These are phyloP conservation scores for Python bivittatus DNA, from an alignment of 2,113 vertebrate genomes.

Conservation along the genomic window DNA sequence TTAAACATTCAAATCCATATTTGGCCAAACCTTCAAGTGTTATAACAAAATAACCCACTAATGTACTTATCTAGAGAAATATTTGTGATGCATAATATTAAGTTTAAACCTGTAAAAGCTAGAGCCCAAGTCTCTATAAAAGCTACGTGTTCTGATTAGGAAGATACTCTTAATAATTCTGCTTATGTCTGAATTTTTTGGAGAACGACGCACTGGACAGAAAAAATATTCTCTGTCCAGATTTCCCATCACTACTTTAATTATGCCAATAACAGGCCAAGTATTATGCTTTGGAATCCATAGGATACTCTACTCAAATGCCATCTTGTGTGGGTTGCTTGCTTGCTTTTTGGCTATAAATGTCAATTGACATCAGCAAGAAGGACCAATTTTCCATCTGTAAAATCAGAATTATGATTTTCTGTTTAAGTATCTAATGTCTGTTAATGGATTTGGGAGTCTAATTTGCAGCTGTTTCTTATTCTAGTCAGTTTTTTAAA, in stretches of 20 bases:
- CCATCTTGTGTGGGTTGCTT: neutral
- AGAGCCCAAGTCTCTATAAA: neutral
- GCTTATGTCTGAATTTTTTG: neutral
- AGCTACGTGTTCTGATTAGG: neutral
- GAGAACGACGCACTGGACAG: neutral
- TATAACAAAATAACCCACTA: conserved; percentile 25
- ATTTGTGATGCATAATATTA: neutral
- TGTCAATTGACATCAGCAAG: conserved; percentile 19
- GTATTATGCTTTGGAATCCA: neutral
- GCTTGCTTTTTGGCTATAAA: neutral
- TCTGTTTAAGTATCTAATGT: conserved; percentile 13
- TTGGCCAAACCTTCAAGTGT: conserved; percentile 1
- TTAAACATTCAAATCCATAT: neutral
- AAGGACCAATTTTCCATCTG: conserved; percentile 17
- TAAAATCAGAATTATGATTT: conserved; percentile 6
- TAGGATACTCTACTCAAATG: neutral
- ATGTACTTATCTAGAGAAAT: conserved; percentile 23
- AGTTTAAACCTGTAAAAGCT: neutral
- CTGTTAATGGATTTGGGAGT: conserved; percentile 52
- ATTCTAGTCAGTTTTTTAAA: conserved; percentile 53
- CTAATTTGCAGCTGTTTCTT: conserved; percentile 46
- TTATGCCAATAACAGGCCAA: neutral
- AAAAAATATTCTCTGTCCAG: neutral
- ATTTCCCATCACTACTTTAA: neutral
- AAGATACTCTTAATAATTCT: neutral